Conservation (phyloP, 1,140 invertebrate species). For the Heliconius eleuchia region DNA sequence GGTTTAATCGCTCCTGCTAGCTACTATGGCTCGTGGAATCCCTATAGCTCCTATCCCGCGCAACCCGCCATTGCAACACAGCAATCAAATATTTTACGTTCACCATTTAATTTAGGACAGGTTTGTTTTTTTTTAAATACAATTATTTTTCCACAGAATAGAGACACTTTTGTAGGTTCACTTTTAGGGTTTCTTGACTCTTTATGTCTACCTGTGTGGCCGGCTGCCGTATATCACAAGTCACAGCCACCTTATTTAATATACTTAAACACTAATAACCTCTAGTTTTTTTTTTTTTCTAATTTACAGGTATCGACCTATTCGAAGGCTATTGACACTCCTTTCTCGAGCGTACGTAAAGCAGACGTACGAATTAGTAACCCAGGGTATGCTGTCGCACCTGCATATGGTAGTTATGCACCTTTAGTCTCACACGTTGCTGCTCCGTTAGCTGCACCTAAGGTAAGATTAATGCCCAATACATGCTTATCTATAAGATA, state of each 20-base stretch:
- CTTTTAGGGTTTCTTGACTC: too few species aligned
- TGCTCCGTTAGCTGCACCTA: constrained; percentile 53
- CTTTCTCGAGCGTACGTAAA: constrained; percentile 86
- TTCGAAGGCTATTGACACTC: constrained; percentile 85
- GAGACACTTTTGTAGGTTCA: too few species aligned
- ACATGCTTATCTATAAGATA: neutral
- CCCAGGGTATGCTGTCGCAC: constrained; percentile 78
- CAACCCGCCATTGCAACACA: constrained; percentile 83
- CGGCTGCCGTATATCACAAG: too few species aligned
- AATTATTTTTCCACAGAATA: too few species aligned
- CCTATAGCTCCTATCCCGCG: constrained; percentile 66
- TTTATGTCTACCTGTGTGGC: too few species aligned
- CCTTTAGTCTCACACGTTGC: constrained; percentile 70
- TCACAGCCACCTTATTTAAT: too few species aligned
- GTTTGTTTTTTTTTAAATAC: constrained; percentile 37
- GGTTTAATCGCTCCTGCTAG: constrained; percentile 50
- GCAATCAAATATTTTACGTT: constrained; percentile 83
- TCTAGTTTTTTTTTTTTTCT: neutral
- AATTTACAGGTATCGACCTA: constrained; percentile 82
- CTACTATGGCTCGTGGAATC: constrained; percentile 57
- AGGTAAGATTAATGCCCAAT: constrained; percentile 43
- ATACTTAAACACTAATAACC: too few species aligned
- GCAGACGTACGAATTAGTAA: constrained; percentile 85
- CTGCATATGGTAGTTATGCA: constrained; percentile 59
- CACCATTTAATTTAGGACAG: constrained; percentile 84